Evolutionary conservation across 2,113 vertebrate genomes (phyloP), one percentile per base, ranked within the genome.

Genomic region (Gallinago undulata): DNA sequence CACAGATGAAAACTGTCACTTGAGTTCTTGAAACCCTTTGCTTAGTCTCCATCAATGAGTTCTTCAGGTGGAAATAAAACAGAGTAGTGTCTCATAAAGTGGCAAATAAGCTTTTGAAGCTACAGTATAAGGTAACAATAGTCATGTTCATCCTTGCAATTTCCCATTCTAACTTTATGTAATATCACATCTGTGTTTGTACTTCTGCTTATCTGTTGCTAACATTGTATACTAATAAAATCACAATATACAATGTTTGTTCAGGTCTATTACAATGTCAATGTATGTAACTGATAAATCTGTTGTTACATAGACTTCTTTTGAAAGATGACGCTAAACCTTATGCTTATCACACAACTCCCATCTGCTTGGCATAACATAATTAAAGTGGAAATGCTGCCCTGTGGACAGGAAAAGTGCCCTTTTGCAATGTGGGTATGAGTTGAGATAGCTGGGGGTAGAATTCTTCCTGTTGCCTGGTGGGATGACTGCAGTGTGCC

Each of bases 241-340:
- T 43, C 41, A 43, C 41, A 43, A 43, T 15, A 19, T 4, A 23
- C 11, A 21, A 2, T 63, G 16, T 73, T 85, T 74, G 60, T 39
- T 84, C 24, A n/a, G 19, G 30, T 76, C 48, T 73, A 51, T 67
- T 74, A 19, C 67, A 55, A 3, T 60, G 63, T 74, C 64, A 47
- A 1, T 28, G 18, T 62, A 8, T 48, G 16, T 64, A 72, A 43
- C 64, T 37, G 64, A 68, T 66, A 66, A 43, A 48, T 41, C 47
- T 67, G 9, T 86, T 72, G 25, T 63, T 89, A 27, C 17, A 4
- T 16, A 53, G 59, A 19, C 22, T 51, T 50, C 37, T 53, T 86
- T 35, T n/a, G n/a, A 56, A 45, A 31, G 39, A 4, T 33, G 41
- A 10, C 0, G 5, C 11, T 27, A n/a, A 62, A n/a, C 6, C 1